Evolutionary conservation across 2,797 vertebrate species (phyloP).

Genomic region (Micromesistius poutassou): DNA sequence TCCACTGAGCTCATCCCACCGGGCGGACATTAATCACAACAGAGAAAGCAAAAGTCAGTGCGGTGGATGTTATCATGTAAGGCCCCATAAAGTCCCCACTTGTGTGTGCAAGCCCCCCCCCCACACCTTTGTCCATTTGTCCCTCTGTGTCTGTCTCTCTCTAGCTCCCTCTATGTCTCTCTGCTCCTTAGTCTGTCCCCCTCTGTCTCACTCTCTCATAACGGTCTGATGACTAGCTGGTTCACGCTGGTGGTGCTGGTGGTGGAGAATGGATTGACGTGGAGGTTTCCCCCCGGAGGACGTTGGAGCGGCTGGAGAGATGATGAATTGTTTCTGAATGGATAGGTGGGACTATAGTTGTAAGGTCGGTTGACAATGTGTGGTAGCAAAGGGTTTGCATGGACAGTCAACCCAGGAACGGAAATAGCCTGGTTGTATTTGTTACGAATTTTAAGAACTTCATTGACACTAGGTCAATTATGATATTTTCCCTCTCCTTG

Average conservation of each 20-base stretch:
- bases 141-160: not conserved
- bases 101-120: not conserved
- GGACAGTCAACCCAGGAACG: not conserved
- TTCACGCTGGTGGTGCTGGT: not conserved
- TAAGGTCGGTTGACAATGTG: not conserved
- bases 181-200: not conserved
- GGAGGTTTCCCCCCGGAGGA: not conserved
- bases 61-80: conserved; percentile 79
- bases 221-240: not conserved
- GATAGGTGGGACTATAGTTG: not conserved
- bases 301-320: not conserved
- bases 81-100: conserved; percentile 26
- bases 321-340: not conserved
- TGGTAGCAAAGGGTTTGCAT: not conserved
- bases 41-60: conserved; percentile 70
- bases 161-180: not conserved
- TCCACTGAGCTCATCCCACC: conserved; percentile 82
- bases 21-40: conserved; percentile 86
- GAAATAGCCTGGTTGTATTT: not conserved
- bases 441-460: not conserved
- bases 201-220: not conserved
- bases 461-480: not conserved
- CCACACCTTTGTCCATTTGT: not conserved
- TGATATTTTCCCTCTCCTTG: not conserved
- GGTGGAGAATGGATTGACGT: not conserved